Base-by-base conservation (phyloP, 2,888 invertebrate genomes). In the Phania funesta region DNA sequence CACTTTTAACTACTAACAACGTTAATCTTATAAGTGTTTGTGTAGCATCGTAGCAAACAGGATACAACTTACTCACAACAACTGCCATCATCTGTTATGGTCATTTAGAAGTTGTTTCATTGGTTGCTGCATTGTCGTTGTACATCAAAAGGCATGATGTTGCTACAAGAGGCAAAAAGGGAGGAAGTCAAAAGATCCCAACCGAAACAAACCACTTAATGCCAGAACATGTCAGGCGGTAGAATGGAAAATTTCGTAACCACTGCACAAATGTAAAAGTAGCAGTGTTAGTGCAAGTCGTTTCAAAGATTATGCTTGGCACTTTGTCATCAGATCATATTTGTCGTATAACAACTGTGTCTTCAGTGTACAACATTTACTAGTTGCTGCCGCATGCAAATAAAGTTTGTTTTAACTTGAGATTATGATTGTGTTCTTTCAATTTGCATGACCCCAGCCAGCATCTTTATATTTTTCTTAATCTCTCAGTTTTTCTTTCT, bases 151-250 rank as follows among this genome's bases (percentile, higher is more conserved):
- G 54, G 67, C 41, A 65, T 22, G 41, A 20, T 73, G 62, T 35
- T 70, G 11, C 41, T 35, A 67, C 75, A 56, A 67, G 18, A 54
- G 44, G 22, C 13, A 41, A 35, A 46, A 18, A 5, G 24, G 26
- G 13, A 58, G n/a, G 18, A 20, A 7, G 2, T 29, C n/a, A 32
- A 32, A 32, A 54, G 20, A n/a, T 32, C n/a, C 4, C 11, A 48
- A 70, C 22, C 48, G 26, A 50, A 71, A 65, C 26, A 67, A 73
- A 80, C 71, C 60, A 80, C 70, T 81, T 73, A 48, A 67, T 44
- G 67, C 65, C 48, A 67, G 16, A 76, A 65, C 56, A 64, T 56
- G 48, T 38, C 75, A 67, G 29, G 1, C 22, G 20, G 3, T 38
- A 22, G n/a, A 50, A 60, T 50, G 18, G 13, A 24, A 35, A 24